A percentile compares a stretch with the other conserved stretches of the same genome.
Conservation (phyloP, 1,140 invertebrate genomes). For the Lysiphlebus fabarum region DNA sequence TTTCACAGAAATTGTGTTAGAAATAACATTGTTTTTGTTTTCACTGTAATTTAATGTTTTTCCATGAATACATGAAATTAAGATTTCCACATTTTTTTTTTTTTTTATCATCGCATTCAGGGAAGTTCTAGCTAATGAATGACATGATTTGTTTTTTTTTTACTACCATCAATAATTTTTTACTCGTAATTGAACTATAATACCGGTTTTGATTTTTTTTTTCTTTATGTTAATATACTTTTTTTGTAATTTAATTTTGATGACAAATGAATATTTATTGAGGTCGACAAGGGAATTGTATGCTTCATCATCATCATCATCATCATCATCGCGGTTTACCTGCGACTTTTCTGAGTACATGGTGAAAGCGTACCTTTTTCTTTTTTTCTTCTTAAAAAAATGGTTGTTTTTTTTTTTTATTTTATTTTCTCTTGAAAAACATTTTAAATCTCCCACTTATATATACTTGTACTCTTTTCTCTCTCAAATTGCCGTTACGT, state of each 20-base stretch:
- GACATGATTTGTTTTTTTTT: background rate
- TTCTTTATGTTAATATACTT: background rate
- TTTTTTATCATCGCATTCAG: too few species aligned
- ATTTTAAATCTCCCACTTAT: too few species aligned
- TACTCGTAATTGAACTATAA: background rate
- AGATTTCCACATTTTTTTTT: too few species aligned
- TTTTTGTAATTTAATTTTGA: background rate
- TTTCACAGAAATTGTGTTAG: too few species aligned
- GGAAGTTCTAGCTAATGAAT: too few species aligned
- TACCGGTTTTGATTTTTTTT: background rate
- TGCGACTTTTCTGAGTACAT: constrained; percentile 18
- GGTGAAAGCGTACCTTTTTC: constrained; percentile 16
- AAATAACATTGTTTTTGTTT: too few species aligned
- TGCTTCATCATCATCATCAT: background rate
- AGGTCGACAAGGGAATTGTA: constrained; percentile 14
- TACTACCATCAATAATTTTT: background rate
- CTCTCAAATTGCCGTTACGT: background rate
- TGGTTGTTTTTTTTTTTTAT: constrained; percentile 3
- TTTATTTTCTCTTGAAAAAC: constrained; percentile 5
- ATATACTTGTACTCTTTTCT: too few species aligned
- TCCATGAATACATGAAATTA: too few species aligned
- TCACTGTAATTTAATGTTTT: too few species aligned
- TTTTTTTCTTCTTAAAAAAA: background rate
- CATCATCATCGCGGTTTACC: constrained; percentile 12
- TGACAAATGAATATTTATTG: constrained; percentile 26